phyloP scores from a whole-genome alignment of 1,140 invertebrate species.

The Bradysia coprophila region DNA sequence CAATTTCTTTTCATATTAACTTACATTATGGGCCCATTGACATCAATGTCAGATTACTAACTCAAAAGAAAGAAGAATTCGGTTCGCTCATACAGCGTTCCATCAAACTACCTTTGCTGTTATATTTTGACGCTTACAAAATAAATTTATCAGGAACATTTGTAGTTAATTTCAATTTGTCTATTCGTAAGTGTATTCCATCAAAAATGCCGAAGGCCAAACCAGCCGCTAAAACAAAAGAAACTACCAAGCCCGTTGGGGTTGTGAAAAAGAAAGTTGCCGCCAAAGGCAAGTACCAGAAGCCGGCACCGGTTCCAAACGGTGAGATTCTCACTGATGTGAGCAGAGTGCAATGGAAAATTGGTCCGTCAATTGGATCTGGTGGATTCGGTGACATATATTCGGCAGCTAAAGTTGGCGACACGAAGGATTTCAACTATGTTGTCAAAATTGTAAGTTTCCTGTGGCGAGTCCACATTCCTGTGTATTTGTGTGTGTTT shows the following conservation, averaged over 20 bases:
- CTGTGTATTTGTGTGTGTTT: constrained; percentile 4
- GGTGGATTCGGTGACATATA: constrained; percentile 94
- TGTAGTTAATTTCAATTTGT: no score
- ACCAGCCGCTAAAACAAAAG: not conserved
- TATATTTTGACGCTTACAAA: no score
- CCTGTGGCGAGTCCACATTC: not conserved
- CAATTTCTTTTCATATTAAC: no score
- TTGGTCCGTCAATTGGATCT: constrained; percentile 70
- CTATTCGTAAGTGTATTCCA: no score
- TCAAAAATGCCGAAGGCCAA: no score
- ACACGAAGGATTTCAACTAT: constrained; percentile 34
- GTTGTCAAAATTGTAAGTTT: constrained; percentile 64
- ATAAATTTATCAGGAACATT: no score
- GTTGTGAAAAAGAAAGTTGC: constrained; percentile 3
- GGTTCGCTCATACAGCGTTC: not conserved
- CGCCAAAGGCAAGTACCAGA: constrained; percentile 39
- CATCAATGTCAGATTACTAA: no score
- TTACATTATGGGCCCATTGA: no score
- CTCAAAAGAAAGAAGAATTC: no score
- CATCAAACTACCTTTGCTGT: not conserved
- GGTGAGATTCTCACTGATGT: constrained; percentile 62
- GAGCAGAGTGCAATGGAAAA: constrained; percentile 57
- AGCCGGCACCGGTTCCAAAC: constrained; percentile 52
- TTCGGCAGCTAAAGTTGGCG: constrained; percentile 38
- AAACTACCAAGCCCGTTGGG: not conserved